Evolutionary conservation across 2,888 invertebrate genomes (phyloP).

Genomic region (Meiosimyza platycephala): DNA sequence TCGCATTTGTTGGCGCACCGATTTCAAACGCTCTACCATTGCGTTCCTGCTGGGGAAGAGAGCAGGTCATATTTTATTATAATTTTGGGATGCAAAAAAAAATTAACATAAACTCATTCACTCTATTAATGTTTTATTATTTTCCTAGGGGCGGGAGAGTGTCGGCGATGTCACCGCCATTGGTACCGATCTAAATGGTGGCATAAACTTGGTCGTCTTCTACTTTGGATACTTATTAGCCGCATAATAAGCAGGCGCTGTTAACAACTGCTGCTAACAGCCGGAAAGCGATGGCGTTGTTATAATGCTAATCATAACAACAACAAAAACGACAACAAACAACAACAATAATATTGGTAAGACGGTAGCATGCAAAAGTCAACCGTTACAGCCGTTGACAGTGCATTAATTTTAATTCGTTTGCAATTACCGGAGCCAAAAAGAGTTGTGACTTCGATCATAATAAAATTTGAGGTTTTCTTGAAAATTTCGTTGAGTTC

Average conservation of each 20-base stretch:
- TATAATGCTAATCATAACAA: conserved; percentile 44
- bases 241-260: conserved; percentile 28
- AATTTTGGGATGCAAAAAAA: conserved; percentile 5
- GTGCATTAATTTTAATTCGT: conserved; percentile 37
- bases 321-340: conserved; percentile 31
- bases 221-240: conserved; percentile 12
- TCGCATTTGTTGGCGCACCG: neutral
- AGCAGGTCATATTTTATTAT: conserved; percentile 7
- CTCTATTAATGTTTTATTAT: neutral
- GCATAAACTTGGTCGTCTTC: neutral
- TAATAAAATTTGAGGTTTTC: conserved; percentile 2
- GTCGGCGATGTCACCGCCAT: conserved; percentile 29
- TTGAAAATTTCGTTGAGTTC: neutral
- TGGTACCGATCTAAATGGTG: conserved; percentile 8
- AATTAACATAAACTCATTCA: conserved; percentile 11
- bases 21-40: no score
- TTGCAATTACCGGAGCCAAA: conserved; percentile 22
- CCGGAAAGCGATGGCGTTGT: conserved; percentile 15
- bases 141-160: neutral
- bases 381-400: conserved; percentile 33
- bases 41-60: neutral
- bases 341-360: conserved; percentile 28
- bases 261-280: conserved; percentile 7
- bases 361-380: conserved; percentile 17
- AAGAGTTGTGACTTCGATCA: conserved; percentile 32